These are phyloP conservation scores for Stenodera caucasica DNA, from an alignment of 2,888 invertebrate genomes.

Conservation along the genomic window DNA sequence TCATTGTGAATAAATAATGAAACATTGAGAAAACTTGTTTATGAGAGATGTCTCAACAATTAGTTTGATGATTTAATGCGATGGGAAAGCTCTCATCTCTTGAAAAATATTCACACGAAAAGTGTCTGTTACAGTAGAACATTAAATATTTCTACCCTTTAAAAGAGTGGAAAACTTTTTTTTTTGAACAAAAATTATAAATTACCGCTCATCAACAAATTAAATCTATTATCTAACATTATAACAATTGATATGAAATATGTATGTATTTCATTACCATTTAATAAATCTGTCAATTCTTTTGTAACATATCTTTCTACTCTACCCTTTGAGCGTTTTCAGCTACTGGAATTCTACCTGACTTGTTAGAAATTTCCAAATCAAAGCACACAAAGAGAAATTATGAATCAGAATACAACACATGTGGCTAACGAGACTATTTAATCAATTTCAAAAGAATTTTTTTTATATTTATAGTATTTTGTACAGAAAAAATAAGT, in stretches of 20 bases:
- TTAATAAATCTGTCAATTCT: conserved; percentile 17
- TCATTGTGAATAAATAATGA: conserved; percentile 13
- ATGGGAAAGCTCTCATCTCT: not conserved
- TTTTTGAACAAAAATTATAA: not conserved
- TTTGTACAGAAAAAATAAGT: not conserved
- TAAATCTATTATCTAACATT: not conserved
- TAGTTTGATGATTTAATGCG: not conserved
- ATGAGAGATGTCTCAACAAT: conserved; percentile 11
- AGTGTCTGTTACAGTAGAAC: too few species aligned
- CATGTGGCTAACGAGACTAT: not conserved
- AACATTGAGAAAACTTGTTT: conserved; percentile 10
- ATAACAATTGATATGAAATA: not conserved
- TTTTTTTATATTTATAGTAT: not conserved
- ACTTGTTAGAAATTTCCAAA: conserved; percentile 18
- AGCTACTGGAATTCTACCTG: conserved; percentile 28
- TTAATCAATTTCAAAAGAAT: conserved; percentile 8
- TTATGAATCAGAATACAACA: not conserved
- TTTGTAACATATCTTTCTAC: not conserved
- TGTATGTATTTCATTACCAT: conserved; percentile 14
- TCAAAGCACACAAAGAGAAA: conserved; percentile 4
- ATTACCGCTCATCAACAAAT: not conserved
- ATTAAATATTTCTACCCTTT: too few species aligned
- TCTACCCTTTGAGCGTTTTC: not conserved
- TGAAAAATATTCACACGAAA: too few species aligned
- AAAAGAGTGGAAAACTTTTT: too few species aligned